Evolutionary conservation across 2,888 invertebrate species (phyloP).

Genomic region (Brachyopa scutellaris): DNA sequence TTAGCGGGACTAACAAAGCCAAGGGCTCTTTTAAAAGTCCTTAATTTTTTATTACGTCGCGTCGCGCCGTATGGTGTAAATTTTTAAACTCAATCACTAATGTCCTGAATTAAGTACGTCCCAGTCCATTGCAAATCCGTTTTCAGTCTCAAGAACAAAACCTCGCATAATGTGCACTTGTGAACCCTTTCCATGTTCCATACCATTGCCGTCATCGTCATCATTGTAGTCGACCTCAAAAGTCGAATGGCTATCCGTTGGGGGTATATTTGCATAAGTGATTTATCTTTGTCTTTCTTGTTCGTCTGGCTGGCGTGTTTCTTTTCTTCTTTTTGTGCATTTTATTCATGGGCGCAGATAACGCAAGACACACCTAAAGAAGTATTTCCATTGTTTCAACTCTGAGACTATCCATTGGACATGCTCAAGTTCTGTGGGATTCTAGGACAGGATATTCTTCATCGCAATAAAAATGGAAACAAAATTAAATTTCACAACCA

Average conservation of each 20-base stretch:
- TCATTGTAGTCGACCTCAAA: slow-evolving; percentile 41
- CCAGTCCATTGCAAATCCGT: too few relatives aligned
- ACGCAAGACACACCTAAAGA: slow-evolving; percentile 20
- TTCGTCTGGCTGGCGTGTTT: not conserved
- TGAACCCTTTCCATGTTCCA: too few relatives aligned
- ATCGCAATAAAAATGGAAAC: slow-evolving; percentile 38
- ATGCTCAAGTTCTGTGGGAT: slow-evolving; percentile 16
- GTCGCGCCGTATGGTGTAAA: too few relatives aligned
- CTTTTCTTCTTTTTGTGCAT: too few relatives aligned
- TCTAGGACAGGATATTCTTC: slow-evolving; percentile 1
- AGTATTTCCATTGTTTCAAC: slow-evolving; percentile 19
- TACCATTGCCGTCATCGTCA: slow-evolving; percentile 22
- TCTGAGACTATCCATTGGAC: slow-evolving; percentile 17
- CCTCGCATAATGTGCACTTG: too few relatives aligned
- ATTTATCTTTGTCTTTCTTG: slow-evolving; percentile 57
- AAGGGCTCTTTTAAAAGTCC: too few relatives aligned
- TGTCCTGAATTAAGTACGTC: too few relatives aligned
- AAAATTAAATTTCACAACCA: slow-evolving; percentile 36
- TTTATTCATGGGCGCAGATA: slow-evolving; percentile 33
- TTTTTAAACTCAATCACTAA: too few relatives aligned
- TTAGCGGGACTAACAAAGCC: too few relatives aligned
- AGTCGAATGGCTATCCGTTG: slow-evolving; percentile 37
- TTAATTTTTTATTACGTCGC: too few relatives aligned
- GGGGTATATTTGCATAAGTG: slow-evolving; percentile 63
- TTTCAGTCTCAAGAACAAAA: too few relatives aligned